Evolutionary conservation across 2,888 invertebrate genomes (phyloP).

Genomic region (Venusia cambrica): DNA sequence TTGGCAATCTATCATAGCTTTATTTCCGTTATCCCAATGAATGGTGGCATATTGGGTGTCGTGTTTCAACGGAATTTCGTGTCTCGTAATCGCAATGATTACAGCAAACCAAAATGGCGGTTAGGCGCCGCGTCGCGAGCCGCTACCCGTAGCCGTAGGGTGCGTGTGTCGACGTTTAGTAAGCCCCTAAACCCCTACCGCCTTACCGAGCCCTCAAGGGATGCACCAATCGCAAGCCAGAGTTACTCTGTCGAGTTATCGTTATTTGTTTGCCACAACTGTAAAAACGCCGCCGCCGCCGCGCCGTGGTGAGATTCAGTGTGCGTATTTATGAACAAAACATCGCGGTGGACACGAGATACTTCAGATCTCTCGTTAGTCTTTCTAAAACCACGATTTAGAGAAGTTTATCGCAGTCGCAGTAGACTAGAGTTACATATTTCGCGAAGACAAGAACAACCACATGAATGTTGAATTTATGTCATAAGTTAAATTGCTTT

Average conservation of each 20-base stretch:
- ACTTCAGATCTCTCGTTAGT: too few relatives aligned
- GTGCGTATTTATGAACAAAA: too few relatives aligned
- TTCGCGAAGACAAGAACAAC: too few relatives aligned
- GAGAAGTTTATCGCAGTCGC: too few relatives aligned
- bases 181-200: constrained; percentile 29
- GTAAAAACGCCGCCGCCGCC: constrained; percentile 15
- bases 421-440: too few relatives aligned
- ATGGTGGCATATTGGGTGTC: neutral
- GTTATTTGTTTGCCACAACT: constrained; percentile 26
- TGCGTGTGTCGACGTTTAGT: constrained; percentile 31
- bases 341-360: too few relatives aligned
- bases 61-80: constrained; percentile 20
- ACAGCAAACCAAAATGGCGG: constrained; percentile 48
- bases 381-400: too few relatives aligned
- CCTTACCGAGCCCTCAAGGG: constrained; percentile 35
- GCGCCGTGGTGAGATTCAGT: too few relatives aligned
- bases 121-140: constrained; percentile 25
- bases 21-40: constrained; percentile 8
- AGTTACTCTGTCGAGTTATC: constrained; percentile 26
- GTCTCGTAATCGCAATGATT: constrained; percentile 27
- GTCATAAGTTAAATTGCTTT: too few relatives aligned
- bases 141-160: constrained; percentile 32
- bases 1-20: constrained; percentile 7
- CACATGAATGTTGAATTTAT: too few relatives aligned
- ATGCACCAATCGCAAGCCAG: constrained; percentile 36